Percentiles rank a stretch among this genome's conserved stretches.
These are phyloP conservation scores for Papilio dardanus DNA, from an alignment of 1,140 invertebrate species.

Conservation along the genomic window DNA sequence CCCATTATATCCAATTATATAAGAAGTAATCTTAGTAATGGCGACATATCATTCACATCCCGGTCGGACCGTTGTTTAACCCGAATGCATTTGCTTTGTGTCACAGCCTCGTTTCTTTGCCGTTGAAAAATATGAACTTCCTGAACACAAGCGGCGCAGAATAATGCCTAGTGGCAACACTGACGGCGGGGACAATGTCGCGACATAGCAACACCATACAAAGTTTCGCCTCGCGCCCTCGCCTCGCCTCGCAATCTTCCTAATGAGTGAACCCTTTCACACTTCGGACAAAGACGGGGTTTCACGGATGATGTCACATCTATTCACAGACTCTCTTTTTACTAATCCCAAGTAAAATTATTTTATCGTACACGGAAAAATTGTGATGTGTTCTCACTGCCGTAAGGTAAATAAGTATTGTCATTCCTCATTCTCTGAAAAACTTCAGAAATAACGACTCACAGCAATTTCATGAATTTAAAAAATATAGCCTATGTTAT, in stretches of 20 bases:
- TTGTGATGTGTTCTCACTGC: no score
- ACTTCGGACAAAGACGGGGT: conserved; percentile 77
- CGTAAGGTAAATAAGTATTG: no score
- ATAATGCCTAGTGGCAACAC: conserved; percentile 59
- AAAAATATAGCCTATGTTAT: no score
- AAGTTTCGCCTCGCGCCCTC: conserved; percentile 69
- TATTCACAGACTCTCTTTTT: conserved; percentile 69
- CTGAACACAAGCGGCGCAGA: conserved; percentile 52
- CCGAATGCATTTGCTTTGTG: conserved; percentile 72
- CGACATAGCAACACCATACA: conserved; percentile 56
- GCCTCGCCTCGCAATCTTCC: conserved; percentile 70
- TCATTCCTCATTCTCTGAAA: no score
- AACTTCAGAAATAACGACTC: no score
- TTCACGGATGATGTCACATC: conserved; percentile 75
- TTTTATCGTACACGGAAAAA: conserved; percentile 44
- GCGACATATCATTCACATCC: conserved; percentile 54
- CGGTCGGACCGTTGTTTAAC: conserved; percentile 61
- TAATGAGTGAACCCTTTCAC: conserved; percentile 82
- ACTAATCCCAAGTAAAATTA: conserved; percentile 64
- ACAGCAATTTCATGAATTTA: no score
- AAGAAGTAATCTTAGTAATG: conserved; percentile 66
- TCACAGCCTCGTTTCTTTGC: conserved; percentile 56
- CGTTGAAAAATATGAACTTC: conserved; percentile 60
- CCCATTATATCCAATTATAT: conserved; percentile 40
- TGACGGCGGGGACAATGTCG: conserved; percentile 60